phyloP scores from a whole-genome alignment of 2,888 invertebrate species.

The Keiferia lycopersicella region DNA sequence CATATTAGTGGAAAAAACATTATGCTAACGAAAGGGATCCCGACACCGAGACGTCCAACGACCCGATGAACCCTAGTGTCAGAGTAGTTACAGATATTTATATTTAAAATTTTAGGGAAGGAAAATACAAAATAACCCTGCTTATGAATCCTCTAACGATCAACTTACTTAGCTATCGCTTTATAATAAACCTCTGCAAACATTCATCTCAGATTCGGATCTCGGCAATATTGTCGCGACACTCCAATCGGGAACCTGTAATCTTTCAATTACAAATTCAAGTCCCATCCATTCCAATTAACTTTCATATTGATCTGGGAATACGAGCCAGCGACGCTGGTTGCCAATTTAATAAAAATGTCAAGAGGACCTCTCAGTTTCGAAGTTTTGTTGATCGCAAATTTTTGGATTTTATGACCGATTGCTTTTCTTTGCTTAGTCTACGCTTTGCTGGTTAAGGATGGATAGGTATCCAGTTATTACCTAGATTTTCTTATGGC shows the following conservation, averaged over 20 bases:
- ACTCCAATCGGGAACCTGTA: conserved; percentile 52
- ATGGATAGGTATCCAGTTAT: too few species aligned
- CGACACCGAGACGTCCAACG: too few species aligned
- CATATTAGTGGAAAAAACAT: too few species aligned
- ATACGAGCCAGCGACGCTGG: conserved; percentile 40
- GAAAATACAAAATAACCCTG: neutral
- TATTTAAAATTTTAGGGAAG: too few species aligned
- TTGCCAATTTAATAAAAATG: conserved; percentile 53
- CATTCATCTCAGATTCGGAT: conserved; percentile 39
- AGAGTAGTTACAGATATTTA: too few species aligned
- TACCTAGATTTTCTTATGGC: neutral
- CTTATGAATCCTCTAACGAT: neutral
- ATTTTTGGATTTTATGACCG: neutral
- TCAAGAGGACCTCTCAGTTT: conserved; percentile 17
- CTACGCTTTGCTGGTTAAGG: too few species aligned
- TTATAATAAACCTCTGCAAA: conserved; percentile 20
- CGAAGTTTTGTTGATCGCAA: conserved; percentile 1
- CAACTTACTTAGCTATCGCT: neutral
- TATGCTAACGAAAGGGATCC: too few species aligned
- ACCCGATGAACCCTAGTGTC: too few species aligned
- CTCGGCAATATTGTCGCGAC: conserved; percentile 43
- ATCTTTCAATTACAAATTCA: conserved; percentile 72
- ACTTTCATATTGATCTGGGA: conserved; percentile 65
- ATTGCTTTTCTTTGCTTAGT: neutral
- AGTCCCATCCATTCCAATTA: conserved; percentile 70